Percentiles rank a stretch among this genome's conserved stretches.
Evolutionary conservation across 2,797 vertebrate species (phyloP).

Genomic region (Rhynchotus rufescens): DNA sequence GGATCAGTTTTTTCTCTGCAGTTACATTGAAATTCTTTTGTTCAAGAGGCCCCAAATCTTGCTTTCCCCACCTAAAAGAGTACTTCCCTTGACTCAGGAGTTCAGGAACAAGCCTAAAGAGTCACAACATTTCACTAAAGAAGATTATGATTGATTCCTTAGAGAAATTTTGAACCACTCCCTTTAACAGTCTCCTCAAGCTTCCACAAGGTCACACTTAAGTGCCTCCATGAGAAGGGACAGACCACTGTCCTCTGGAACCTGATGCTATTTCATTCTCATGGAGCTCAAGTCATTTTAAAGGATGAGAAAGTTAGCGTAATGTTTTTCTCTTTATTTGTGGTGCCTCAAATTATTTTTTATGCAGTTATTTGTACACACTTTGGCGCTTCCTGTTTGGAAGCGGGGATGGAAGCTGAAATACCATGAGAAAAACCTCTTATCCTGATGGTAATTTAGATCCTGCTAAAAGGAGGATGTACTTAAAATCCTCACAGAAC

Average conservation of each 20-base stretch:
- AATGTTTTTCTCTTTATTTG: conserved; percentile 54
- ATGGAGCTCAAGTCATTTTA: conserved; percentile 36
- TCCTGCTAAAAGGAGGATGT: conserved; percentile 20
- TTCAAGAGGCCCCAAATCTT: background rate
- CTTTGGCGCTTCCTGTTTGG: conserved; percentile 62
- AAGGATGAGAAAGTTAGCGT: conserved; percentile 50
- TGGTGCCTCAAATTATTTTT: conserved; percentile 36
- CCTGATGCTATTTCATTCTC: conserved; percentile 33
- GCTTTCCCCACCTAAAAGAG: background rate
- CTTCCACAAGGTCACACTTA: background rate
- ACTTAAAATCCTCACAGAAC: conserved; percentile 28
- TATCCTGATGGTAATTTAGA: conserved; percentile 56
- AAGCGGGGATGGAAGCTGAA: conserved; percentile 35
- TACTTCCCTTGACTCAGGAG: background rate
- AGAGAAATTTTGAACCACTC: background rate
- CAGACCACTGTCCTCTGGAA: conserved; percentile 17
- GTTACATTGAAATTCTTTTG: background rate
- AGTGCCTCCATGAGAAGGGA: conserved; percentile 24
- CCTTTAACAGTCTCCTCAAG: background rate
- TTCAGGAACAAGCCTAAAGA: background rate
- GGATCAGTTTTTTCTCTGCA: background rate
- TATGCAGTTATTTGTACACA: conserved; percentile 72
- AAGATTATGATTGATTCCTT: background rate
- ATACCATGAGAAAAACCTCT: conserved; percentile 71
- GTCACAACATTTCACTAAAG: background rate